A percentile compares a stretch with the other conserved stretches of the same genome.
These are phyloP conservation scores for Pammene fasciana DNA, from an alignment of 2,888 invertebrate genomes.

Conservation along the genomic window DNA sequence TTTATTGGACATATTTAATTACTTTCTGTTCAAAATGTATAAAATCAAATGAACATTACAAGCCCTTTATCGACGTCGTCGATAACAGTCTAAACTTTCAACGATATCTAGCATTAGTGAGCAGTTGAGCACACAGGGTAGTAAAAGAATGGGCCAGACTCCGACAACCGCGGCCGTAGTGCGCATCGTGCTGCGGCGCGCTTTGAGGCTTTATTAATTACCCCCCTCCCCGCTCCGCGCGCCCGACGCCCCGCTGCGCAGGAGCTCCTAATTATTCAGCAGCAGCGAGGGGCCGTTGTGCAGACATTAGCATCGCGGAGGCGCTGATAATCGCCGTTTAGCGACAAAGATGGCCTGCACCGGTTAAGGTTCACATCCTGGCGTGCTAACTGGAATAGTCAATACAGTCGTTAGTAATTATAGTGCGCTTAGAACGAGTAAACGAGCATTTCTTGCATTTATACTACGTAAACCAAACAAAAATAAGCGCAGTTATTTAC, in stretches of 20 bases:
- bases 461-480: background rate
- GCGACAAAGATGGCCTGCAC: constrained; percentile 22
- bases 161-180: background rate
- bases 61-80: background rate
- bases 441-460: background rate
- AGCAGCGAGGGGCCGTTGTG: constrained; percentile 35
- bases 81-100: background rate
- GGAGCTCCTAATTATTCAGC: constrained; percentile 40
- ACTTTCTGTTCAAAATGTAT: too few species aligned
- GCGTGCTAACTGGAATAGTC: constrained; percentile 16
- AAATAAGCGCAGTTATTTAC: background rate
- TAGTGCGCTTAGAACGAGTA: background rate
- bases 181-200: constrained; percentile 40
- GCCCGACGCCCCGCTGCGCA: constrained; percentile 30
- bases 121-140: constrained; percentile 12
- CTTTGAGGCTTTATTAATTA: constrained; percentile 42
- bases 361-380: constrained; percentile 13
- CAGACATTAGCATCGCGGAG: constrained; percentile 18
- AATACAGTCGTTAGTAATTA: constrained; percentile 10
- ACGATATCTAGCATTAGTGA: constrained; percentile 2
- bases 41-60: background rate
- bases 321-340: constrained; percentile 18
- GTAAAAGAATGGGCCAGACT: constrained; percentile 23
- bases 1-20: too few species aligned
- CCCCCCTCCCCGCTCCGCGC: constrained; percentile 13